Evolutionary conservation across 2,113 vertebrate genomes (phyloP).

Genomic region (Plotosus lineatus): DNA sequence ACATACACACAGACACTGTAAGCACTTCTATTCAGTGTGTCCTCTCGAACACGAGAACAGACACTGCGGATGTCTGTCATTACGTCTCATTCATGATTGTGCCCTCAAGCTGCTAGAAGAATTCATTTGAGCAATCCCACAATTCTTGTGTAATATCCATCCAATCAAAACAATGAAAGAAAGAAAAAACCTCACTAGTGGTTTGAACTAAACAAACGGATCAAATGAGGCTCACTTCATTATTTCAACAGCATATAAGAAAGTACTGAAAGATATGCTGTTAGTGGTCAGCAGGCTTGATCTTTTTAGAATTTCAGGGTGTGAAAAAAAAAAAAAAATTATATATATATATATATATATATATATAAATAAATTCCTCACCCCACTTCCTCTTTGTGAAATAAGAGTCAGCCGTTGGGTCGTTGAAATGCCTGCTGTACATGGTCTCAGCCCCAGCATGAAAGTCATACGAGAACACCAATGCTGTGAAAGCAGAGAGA

Average conservation of each 20-base stretch:
- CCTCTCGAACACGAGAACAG: background rate
- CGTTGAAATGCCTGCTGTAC: constrained; percentile 98
- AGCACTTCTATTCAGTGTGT: background rate
- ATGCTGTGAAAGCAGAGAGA: constrained; percentile 70
- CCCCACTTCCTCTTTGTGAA: constrained; percentile 99
- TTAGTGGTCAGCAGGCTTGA: background rate
- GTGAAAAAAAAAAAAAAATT: constrained; percentile 5
- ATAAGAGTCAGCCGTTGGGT: constrained; percentile 92
- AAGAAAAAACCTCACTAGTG: background rate
- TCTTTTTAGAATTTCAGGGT: background rate
- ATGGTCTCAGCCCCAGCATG: constrained; percentile 97
- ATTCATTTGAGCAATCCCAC: background rate
- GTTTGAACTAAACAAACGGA: background rate
- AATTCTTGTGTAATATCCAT: background rate
- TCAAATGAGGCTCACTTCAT: background rate
- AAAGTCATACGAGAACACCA: constrained; percentile 99
- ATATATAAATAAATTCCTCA: too few species aligned
- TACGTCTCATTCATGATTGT: too few species aligned
- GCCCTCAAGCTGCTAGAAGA: background rate
- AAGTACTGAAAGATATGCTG: background rate
- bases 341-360: too few species aligned
- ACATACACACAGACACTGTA: constrained; percentile 4
- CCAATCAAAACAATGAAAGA: background rate
- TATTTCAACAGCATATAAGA: too few species aligned
- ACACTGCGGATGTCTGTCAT: background rate